Conservation (phyloP, 2,888 invertebrate genomes). For the Phymatocera aterrima region DNA sequence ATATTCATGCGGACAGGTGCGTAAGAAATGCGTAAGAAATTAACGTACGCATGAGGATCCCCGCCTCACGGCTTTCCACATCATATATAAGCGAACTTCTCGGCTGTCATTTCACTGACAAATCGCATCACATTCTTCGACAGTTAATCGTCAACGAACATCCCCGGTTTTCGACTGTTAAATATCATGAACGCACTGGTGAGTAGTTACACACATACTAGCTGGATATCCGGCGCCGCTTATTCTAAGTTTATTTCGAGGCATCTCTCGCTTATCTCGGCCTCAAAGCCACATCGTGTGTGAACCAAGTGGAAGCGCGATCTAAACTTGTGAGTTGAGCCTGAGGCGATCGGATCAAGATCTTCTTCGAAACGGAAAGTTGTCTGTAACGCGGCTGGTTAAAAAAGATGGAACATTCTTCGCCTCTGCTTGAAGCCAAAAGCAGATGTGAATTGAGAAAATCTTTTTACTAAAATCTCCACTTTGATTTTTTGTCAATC, state of each 20-base stretch:
- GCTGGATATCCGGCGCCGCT: slow-evolving; percentile 3
- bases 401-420: neutral
- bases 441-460: neutral
- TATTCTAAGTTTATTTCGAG: neutral
- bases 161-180: neutral
- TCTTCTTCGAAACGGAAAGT: slow-evolving; percentile 17
- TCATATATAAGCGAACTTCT: slow-evolving; percentile 31
- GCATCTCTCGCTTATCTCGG: neutral
- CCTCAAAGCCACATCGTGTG: neutral
- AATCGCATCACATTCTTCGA: slow-evolving; percentile 32
- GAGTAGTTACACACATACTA: neutral
- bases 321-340: neutral
- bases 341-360: neutral
- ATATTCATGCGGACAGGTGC: slow-evolving; percentile 30
- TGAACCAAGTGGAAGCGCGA: slow-evolving; percentile 4
- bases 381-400: neutral
- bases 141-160: slow-evolving; percentile 16
- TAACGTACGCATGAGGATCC: slow-evolving; percentile 5
- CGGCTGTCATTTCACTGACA: slow-evolving; percentile 33
- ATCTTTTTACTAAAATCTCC: no score
- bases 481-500: no score
- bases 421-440: neutral
- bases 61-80: slow-evolving; percentile 12
- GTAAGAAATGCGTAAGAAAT: slow-evolving; percentile 20
- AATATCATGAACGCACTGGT: slow-evolving; percentile 30